Evolutionary conservation across 2,888 invertebrate genomes (phyloP), one percentile per base, ranked within the genome.

Genomic region (Elegia similella): DNA sequence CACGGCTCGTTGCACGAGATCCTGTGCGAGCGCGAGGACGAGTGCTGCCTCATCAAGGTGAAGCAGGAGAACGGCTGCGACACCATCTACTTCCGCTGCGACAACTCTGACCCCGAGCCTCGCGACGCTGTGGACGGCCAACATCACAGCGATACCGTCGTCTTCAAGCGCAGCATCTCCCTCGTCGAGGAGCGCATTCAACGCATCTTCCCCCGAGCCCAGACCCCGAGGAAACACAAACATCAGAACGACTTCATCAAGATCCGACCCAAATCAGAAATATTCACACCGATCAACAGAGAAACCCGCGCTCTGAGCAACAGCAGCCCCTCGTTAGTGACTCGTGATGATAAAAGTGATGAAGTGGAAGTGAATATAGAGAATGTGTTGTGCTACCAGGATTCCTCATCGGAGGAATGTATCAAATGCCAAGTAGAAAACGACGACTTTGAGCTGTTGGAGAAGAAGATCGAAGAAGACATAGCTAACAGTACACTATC

Each of bases 1-100:
- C 87, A 88, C 72, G 87, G 88, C 7, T 90, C 88, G 7, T 64
- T 91, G 58, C 92, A 92, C 76, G 92, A 92, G 69, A 81, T 90
- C 52, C 78, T 89, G 6, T 92, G 92, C 72, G 90, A 91, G 71
- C 80, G 79, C 62, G 83, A 82, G 48, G 86, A 88, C 75, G 90
- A 92, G 38, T 92, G 92, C 77, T 92, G 92, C 69, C 86, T 92
- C 56, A 70, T 88, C 62, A 87, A 87, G 69, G 82, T 92, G 16
- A 87, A 88, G 68, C 88, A 87, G 65, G 91, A 92, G 60, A 86
- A 86, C 68, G 88, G 86, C 12, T 88, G 88, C 65, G 90, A 92
- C 73, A 82, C 85, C 1, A 80, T 92, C 29, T 89, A 88, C 75
- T 82, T 82, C 74, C 71, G 85, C 7, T 88, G 88, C 62, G 89